Evolutionary conservation across 2,888 invertebrate species (phyloP), one percentile per base, ranked within the genome.

Genomic region (Antheraea assamensis): DNA sequence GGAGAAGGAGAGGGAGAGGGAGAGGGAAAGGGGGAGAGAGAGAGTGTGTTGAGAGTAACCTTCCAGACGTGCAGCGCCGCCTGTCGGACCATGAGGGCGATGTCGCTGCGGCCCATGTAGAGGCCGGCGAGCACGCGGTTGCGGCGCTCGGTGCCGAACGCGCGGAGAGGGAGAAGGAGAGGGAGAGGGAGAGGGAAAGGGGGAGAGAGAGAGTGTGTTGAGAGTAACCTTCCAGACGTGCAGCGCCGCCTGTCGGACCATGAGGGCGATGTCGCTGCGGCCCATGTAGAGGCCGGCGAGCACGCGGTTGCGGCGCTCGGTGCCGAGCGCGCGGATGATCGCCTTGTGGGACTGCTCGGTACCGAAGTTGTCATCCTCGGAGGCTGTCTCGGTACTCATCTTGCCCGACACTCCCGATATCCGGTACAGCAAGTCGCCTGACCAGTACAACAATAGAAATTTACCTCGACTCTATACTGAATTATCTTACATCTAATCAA

Each of bases 11-110:
- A 21, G 52, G 13, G 15, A 3, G 52, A 52, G 15, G 2, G 42
- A 61, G 30, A n/a, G 31, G 15, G 19, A 27, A 17, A 49, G 4
- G 30, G 24, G 24, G 47, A 8, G 17, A 19, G 52, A 7, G 42
- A 42, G 7, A 35, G 3, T 5, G 42, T 1, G 42, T 35, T 1
- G 47, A 31, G 31, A 1, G 24, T 21, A n/a, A 90, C 92, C 95
- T 99, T 99, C 99, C 99, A 99, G 0, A 99, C 99, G 90, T 99
- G 99, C 74, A 99, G 95, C 15, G 99, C 99, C 0, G 99, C 98
- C 94, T 99, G 99, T 0, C 99, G 96, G 35, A 99, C 99, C 97
- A 99, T 98, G 72, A 99, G 95, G 3, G 99, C 98, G 0, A 99
- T 99, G 87, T 99, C 99, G 72, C 99, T 99, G 74, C 99, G 95